Base-by-base conservation (phyloP, 2,888 invertebrate genomes). In the Melikaiella ostensackeni region DNA sequence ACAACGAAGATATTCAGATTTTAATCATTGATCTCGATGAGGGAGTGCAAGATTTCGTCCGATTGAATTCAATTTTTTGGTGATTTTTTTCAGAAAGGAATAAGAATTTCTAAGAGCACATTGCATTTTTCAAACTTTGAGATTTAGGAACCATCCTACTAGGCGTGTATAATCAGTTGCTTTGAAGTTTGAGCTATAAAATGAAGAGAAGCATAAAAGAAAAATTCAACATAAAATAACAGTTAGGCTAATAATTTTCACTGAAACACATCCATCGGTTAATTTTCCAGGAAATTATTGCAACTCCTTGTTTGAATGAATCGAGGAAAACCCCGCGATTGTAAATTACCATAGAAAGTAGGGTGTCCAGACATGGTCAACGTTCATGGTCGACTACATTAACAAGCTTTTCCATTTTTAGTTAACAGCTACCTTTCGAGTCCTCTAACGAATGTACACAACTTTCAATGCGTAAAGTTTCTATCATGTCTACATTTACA, bases 391-490 rank as follows among this genome's bases (percentile, higher is more conserved):
- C 76, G 70, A 74, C 62, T 75, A 75, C 77, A 77, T 82, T 75
- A 77, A 79, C 77, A 79, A 81, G 75, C 76, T 77, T 83, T 79
- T 63, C 78, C 76, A 76, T 79, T 80, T 83, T 80, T 77, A 76
- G 62, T 76, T 80, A 83, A 79, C 81, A 83, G 59, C 62, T 35
- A 50, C 27, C 59, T 62, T 61, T 77, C 66, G 55, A 55, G 21
- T 55, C 21, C 9, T 55, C 21, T 24, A 57, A 27, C 24, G 24
- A 27, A 24, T 24, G 6, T 24, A 57, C 24, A 16, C 13, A 57
- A 57, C 57, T 57, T 57, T 27, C 57, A 21, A 16, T 27, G 57
- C 5, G 21, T 55, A 13, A 38, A 38, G 13, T 38, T 38, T 38
- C 11, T 13, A 38, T 4, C 13, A 13, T 38, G 13, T 16, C 38